Evolutionary conservation across 35 echinoderm and acorn worm species (phyloP).

Genomic region (Hemicentrotus pulcherrimus): DNA sequence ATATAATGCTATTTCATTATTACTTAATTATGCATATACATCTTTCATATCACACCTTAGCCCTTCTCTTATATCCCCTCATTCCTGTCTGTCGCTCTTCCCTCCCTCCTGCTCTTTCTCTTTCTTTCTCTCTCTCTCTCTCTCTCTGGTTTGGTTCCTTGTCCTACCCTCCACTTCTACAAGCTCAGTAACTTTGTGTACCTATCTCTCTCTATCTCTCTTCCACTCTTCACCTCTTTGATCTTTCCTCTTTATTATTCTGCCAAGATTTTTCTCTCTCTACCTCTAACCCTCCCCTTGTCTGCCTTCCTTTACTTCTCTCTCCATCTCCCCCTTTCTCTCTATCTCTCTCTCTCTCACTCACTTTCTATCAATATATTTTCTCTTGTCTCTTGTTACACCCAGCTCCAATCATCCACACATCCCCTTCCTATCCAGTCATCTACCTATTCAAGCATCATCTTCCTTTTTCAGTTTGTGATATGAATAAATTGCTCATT

Average conservation of each 20-base stretch:
- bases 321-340: not conserved
- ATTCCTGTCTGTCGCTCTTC: too few species aligned
- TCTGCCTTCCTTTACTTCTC: not conserved
- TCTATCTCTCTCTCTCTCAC: not conserved
- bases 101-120: not conserved
- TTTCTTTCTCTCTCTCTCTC: not conserved
- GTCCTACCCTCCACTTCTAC: not conserved
- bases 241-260: not conserved
- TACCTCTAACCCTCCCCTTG: not conserved
- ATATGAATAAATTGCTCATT: slow-evolving; percentile 2
- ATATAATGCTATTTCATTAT: not conserved
- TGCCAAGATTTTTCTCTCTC: not conserved
- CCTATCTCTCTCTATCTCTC: not conserved
- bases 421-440: not conserved
- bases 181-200: not conserved
- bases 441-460: not conserved
- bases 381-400: not conserved
- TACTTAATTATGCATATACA: too few species aligned
- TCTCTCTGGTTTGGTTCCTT: not conserved
- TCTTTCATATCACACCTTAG: too few species aligned
- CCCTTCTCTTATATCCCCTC: too few species aligned
- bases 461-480: not conserved
- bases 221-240: too few species aligned
- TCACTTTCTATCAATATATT: not conserved
- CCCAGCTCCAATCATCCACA: not conserved